phyloP scores from a whole-genome alignment of 1,140 invertebrate species.

The Teleogryllus occipitalis region DNA sequence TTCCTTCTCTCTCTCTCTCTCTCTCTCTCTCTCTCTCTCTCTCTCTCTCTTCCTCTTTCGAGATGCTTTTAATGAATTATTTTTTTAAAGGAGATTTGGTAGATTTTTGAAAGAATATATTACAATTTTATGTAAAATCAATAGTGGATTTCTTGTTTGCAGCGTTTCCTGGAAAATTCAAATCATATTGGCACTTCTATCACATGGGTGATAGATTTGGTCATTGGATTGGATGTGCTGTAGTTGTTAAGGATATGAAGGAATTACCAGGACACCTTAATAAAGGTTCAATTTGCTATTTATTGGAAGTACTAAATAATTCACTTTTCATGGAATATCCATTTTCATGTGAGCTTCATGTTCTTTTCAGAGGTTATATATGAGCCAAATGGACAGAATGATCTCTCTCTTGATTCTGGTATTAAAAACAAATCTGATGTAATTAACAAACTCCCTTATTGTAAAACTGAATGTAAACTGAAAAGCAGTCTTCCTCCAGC shows the following conservation, averaged over 20 bases:
- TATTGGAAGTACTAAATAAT: too few species aligned
- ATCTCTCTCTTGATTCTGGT: not conserved
- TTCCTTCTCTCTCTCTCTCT: too few species aligned
- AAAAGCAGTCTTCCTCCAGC: not conserved
- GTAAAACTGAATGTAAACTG: not conserved
- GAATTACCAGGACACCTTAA: not conserved
- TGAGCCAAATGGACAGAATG: not conserved
- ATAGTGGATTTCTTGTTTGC: conserved; percentile 8
- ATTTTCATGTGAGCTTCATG: too few species aligned
- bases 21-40: too few species aligned
- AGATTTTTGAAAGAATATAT: not conserved
- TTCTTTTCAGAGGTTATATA: too few species aligned
- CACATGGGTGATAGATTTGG: conserved; percentile 34
- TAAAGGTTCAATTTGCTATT: too few species aligned
- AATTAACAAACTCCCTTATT: not conserved
- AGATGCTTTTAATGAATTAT: not conserved
- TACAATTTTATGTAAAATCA: not conserved
- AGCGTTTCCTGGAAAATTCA: conserved; percentile 33
- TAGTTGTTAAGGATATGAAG: conserved; percentile 27
- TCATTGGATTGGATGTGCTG: conserved; percentile 31
- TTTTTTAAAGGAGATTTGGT: not conserved
- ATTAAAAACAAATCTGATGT: not conserved
- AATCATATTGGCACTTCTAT: conserved; percentile 37
- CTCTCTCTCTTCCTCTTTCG: too few species aligned
- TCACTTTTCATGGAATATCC: too few species aligned